Percentiles rank a stretch among this genome's conserved stretches.
Conservation (phyloP, 2,797 vertebrate genomes). For the Stomatorhinus walkeri region DNA sequence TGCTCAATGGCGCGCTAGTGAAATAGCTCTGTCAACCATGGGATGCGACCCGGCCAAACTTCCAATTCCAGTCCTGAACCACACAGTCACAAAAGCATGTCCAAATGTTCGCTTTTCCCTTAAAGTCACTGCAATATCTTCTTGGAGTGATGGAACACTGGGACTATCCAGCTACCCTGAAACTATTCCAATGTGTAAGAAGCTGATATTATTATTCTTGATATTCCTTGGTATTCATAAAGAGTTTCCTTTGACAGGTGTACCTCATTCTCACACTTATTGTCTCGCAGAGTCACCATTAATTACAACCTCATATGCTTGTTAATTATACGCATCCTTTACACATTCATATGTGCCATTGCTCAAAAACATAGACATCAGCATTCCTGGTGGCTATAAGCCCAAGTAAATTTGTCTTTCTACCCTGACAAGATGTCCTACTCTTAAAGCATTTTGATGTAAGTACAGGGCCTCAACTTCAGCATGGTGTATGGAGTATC, state of each 20-base stretch:
- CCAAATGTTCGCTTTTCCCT: background rate
- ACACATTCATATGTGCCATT: background rate
- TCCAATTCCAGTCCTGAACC: background rate
- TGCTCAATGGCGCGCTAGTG: background rate
- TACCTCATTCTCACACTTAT: background rate
- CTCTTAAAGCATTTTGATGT: background rate
- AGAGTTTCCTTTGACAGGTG: background rate
- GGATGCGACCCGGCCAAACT: background rate
- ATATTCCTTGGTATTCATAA: background rate
- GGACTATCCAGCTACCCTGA: background rate
- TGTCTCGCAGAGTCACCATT: background rate
- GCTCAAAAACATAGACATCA: background rate
- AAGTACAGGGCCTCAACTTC: background rate
- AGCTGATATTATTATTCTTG: background rate
- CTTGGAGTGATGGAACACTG: background rate
- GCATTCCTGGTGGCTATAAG: background rate
- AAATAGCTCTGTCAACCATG: background rate
- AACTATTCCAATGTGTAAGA: background rate
- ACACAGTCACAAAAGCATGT: background rate
- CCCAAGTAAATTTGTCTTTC: background rate
- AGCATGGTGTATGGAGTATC: background rate
- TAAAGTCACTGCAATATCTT: background rate
- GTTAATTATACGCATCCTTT: background rate
- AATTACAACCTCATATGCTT: constrained; percentile 4
- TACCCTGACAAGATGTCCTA: background rate